These are phyloP conservation scores for Microplitis manilae DNA, from an alignment of 2,888 invertebrate species.

Conservation along the genomic window DNA sequence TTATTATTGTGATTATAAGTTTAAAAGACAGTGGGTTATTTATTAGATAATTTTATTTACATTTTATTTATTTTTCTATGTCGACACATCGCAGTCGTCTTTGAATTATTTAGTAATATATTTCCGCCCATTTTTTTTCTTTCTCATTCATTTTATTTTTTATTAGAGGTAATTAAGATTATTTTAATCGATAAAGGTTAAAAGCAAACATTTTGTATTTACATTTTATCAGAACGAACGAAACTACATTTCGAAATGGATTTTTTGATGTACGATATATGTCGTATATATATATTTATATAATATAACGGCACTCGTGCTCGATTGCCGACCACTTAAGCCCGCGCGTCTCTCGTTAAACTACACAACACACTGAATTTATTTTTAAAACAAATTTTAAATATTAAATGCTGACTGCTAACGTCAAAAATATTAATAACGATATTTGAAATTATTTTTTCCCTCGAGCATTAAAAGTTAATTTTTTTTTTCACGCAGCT, in stretches of 20 bases:
- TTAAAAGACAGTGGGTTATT: background rate
- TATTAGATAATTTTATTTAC: background rate
- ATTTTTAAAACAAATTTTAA: background rate
- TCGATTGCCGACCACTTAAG: background rate
- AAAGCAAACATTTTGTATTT: background rate
- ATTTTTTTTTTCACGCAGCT: background rate
- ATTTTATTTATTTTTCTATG: background rate
- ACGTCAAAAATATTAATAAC: conserved; percentile 1
- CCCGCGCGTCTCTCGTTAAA: background rate
- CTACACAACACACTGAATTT: background rate
- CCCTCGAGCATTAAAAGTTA: background rate
- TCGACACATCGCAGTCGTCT: background rate
- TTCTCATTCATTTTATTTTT: background rate
- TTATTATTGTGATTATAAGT: background rate
- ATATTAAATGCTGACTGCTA: background rate
- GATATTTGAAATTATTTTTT: background rate
- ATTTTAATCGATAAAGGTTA: conserved; percentile 23
- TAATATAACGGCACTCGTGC: background rate
- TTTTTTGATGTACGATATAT: conserved; percentile 1
- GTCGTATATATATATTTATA: background rate
- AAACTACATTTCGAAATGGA: background rate
- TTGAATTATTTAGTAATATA: background rate
- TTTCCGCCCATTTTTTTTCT: background rate
- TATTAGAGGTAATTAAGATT: conserved; percentile 23
- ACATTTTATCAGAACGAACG: conserved; percentile 8